A percentile compares a stretch with the other conserved stretches of the same genome.
Conservation (phyloP, 2,797 vertebrate species). For the Sebastes nivosus region DNA sequence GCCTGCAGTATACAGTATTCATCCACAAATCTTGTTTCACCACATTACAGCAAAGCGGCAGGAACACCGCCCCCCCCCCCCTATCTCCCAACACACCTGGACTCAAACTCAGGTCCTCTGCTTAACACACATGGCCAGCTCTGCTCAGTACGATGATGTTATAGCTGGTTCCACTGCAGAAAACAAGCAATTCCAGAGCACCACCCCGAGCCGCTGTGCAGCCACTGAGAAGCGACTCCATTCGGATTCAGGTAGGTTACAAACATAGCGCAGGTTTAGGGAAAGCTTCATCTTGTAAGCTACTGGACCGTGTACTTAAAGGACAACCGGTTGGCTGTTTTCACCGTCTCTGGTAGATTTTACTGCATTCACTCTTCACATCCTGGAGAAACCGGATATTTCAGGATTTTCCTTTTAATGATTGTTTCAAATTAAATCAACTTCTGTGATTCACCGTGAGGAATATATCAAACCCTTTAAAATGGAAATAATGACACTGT, state of each 20-base stretch:
- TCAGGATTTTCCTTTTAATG: not conserved
- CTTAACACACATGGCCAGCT: conserved; percentile 62
- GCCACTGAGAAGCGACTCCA: conserved; percentile 51
- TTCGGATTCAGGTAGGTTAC: conserved; percentile 58
- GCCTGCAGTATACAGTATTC: conserved; percentile 7
- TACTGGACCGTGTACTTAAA: conserved; percentile 35
- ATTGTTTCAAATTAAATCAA: not conserved
- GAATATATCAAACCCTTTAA: not conserved
- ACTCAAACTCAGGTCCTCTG: conserved; percentile 42
- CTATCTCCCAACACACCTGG: conserved; percentile 73
- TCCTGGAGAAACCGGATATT: not conserved
- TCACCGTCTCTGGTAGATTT: not conserved
- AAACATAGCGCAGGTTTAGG: conserved; percentile 42
- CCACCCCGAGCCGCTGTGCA: conserved; percentile 43
- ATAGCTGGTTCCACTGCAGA: conserved; percentile 70
- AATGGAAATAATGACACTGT: not conserved
- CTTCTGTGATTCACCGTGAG: not conserved
- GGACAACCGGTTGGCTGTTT: not conserved
- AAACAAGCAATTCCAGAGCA: conserved; percentile 67
- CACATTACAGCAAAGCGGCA: conserved; percentile 22
- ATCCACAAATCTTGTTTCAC: conserved; percentile 35
- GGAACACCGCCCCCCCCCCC: not conserved
- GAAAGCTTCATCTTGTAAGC: conserved; percentile 52
- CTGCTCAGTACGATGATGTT: conserved; percentile 61
- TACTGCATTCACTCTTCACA: not conserved